These are phyloP conservation scores for Centruroides vittatus DNA, from an alignment of 1,140 invertebrate genomes.

Conservation along the genomic window DNA sequence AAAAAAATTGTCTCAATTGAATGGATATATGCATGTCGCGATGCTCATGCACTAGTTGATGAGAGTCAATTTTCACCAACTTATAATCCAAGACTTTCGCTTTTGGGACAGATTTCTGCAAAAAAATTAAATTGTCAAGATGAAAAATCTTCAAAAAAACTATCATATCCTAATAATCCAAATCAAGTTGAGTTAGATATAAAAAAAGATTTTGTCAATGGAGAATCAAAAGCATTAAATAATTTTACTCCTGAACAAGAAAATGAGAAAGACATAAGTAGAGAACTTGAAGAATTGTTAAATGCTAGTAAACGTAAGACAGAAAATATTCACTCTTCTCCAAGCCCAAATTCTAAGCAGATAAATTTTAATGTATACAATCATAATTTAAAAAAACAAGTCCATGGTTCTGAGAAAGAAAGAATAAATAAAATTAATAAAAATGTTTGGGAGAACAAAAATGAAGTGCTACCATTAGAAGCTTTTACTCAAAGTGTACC, in stretches of 20 bases:
- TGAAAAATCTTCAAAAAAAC: background rate
- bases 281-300: background rate
- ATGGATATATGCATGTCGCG: constrained; percentile 32
- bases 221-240: background rate
- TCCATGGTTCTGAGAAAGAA: background rate
- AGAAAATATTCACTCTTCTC: background rate
- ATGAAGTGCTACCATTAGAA: background rate
- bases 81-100: constrained; percentile 30
- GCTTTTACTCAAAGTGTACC: constrained; percentile 23
- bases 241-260: background rate
- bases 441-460: background rate
- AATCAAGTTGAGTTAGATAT: too few relatives aligned
- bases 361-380: background rate
- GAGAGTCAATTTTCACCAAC: constrained; percentile 33
- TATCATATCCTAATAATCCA: too few relatives aligned
- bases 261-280: background rate
- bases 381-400: background rate
- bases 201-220: background rate
- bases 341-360: background rate
- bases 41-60: constrained; percentile 28
- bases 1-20: constrained; percentile 34
- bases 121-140: background rate
- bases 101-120: constrained; percentile 20
- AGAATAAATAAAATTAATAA: background rate
- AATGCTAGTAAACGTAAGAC: background rate